These are phyloP conservation scores for Eilema caniola DNA, from an alignment of 2,888 invertebrate genomes.

Conservation along the genomic window DNA sequence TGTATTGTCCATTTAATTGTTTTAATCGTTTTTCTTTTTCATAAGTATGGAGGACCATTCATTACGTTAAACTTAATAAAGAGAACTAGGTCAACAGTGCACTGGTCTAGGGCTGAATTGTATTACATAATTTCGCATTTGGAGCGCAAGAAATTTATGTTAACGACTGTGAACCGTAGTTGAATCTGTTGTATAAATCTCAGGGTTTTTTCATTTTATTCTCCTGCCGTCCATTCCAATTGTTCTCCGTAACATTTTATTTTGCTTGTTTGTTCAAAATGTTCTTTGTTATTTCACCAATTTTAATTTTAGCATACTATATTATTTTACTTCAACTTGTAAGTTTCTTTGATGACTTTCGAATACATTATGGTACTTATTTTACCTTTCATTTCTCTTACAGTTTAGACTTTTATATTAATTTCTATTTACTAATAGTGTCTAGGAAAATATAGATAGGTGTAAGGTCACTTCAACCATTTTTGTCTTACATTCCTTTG, in stretches of 20 bases:
- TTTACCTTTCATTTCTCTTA: no score
- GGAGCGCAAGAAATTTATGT: constrained; percentile 69
- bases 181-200: constrained; percentile 54
- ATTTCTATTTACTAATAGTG: not conserved
- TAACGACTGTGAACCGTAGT: constrained; percentile 62
- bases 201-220: constrained; percentile 46
- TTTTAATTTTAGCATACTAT: constrained; percentile 10
- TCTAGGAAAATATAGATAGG: not conserved
- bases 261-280: constrained; percentile 34
- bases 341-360: constrained; percentile 4
- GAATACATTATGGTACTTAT: no score
- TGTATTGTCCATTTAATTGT: constrained; percentile 21
- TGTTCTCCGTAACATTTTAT: constrained; percentile 41
- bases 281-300: constrained; percentile 31
- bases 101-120: constrained; percentile 65
- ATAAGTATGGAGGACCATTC: constrained; percentile 50
- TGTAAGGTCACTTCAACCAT: not conserved
- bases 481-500: not conserved
- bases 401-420: not conserved
- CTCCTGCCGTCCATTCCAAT: constrained; percentile 30
- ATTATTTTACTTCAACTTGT: not conserved
- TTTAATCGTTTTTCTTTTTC: constrained; percentile 52
- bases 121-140: constrained; percentile 61
- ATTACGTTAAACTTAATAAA: constrained; percentile 67
- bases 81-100: constrained; percentile 67